These are phyloP conservation scores for Brachyopa scutellaris DNA, from an alignment of 2,888 invertebrate species.

Conservation along the genomic window DNA sequence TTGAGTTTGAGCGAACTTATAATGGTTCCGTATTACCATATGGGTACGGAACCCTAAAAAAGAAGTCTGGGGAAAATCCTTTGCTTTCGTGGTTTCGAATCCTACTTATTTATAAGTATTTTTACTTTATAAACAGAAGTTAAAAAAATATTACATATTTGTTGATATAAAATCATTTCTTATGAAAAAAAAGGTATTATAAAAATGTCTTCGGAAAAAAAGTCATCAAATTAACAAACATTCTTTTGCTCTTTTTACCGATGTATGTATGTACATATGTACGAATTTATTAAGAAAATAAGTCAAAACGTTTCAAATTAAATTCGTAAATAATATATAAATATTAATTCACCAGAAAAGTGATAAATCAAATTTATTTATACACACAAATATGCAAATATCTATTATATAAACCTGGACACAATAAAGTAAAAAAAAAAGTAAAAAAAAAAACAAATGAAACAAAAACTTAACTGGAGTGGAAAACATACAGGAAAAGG, in stretches of 20 bases:
- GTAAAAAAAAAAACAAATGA: neutral
- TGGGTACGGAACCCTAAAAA: too few species aligned
- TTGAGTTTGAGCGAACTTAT: too few species aligned
- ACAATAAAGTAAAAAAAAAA: neutral
- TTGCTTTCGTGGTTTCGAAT: neutral
- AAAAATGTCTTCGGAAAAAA: neutral
- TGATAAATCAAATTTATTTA: conserved; percentile 14
- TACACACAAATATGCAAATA: conserved; percentile 17
- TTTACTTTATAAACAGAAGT: too few species aligned
- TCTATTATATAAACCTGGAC: conserved; percentile 5
- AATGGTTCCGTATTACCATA: too few species aligned
- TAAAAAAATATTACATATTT: too few species aligned
- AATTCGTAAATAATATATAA: neutral
- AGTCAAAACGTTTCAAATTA: neutral
- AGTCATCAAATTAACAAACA: neutral
- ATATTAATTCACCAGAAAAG: neutral
- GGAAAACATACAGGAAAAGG: conserved; percentile 1
- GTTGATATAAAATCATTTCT: too few species aligned
- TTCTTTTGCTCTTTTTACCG: too few species aligned
- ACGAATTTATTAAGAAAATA: neutral
- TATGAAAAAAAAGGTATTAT: neutral
- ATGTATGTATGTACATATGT: conserved; percentile 1
- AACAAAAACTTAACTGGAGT: too few species aligned
- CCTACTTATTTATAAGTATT: too few species aligned
- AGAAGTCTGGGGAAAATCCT: too few species aligned